A percentile compares a stretch with the other conserved stretches of the same genome.
phyloP scores from a whole-genome alignment of 2,113 vertebrate genomes.

The Ivindomyrus marchei region DNA sequence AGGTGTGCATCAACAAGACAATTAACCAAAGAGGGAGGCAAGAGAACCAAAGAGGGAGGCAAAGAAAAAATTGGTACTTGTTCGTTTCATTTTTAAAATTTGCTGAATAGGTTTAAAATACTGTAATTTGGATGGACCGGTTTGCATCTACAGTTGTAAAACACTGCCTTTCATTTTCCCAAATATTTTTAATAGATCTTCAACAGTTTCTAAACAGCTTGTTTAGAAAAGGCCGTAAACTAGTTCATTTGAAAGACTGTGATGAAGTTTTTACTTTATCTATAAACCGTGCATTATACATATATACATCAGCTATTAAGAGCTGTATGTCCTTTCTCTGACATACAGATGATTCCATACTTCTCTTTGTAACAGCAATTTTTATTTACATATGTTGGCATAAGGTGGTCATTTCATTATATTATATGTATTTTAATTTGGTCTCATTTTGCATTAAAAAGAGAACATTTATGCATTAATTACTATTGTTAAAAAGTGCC shows the following conservation, averaged over 20 bases:
- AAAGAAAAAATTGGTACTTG: neutral
- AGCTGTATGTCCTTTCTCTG: neutral
- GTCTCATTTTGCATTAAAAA: neutral
- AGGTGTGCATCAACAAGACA: too few species aligned
- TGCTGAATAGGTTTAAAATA: neutral
- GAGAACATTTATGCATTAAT: neutral
- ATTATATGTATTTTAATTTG: neutral
- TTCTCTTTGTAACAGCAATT: neutral
- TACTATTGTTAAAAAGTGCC: neutral
- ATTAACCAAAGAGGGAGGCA: too few species aligned
- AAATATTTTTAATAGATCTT: neutral
- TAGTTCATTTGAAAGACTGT: neutral
- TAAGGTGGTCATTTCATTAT: neutral
- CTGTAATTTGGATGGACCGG: neutral
- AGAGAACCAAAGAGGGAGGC: neutral
- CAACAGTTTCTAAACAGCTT: neutral
- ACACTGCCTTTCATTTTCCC: neutral
- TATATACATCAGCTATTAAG: neutral
- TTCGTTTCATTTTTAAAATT: neutral
- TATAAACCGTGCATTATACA: neutral
- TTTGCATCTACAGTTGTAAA: neutral
- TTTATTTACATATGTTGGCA: neutral
- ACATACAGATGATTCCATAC: neutral
- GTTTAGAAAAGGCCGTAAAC: neutral
- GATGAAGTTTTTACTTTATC: neutral